Conservation (phyloP, 2,797 vertebrate genomes). For the Hirundo rustica region DNA sequence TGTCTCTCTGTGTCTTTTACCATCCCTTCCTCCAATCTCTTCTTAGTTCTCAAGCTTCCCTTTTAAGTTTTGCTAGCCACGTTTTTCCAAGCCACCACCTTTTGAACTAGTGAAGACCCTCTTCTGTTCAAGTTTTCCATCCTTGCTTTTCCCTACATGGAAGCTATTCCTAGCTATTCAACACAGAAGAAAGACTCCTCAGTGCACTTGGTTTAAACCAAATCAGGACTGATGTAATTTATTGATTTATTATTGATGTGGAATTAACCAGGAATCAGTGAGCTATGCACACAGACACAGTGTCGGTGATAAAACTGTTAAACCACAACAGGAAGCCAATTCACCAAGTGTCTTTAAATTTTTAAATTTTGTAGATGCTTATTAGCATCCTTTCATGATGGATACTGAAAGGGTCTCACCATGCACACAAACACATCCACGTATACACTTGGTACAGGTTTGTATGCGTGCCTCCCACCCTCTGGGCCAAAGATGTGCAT, state of each 20-base stretch:
- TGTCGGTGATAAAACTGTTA: not conserved
- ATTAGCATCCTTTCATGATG: not conserved
- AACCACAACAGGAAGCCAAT: not conserved
- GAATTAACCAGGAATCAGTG: not conserved
- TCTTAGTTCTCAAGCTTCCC: not conserved
- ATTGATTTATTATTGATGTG: not conserved
- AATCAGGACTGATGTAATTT: not conserved
- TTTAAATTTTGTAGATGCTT: not conserved
- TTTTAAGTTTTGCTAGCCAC: not conserved
- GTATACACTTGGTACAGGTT: not conserved
- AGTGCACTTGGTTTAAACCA: not conserved
- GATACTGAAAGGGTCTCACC: not conserved
- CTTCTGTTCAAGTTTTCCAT: not conserved
- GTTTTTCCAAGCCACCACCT: not conserved
- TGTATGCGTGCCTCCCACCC: rapidly evolving
- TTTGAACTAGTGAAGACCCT: not conserved
- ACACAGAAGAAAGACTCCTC: not conserved
- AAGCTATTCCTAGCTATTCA: not conserved
- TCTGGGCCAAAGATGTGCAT: not conserved
- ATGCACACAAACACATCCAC: rapidly evolving
- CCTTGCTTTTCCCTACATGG: not conserved
- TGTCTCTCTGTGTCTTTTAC: not conserved
- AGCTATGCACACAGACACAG: not conserved
- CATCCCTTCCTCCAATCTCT: not conserved
- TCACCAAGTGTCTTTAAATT: not conserved